Base-by-base conservation (phyloP, 1,140 invertebrate species). In the Megathymus violae region DNA sequence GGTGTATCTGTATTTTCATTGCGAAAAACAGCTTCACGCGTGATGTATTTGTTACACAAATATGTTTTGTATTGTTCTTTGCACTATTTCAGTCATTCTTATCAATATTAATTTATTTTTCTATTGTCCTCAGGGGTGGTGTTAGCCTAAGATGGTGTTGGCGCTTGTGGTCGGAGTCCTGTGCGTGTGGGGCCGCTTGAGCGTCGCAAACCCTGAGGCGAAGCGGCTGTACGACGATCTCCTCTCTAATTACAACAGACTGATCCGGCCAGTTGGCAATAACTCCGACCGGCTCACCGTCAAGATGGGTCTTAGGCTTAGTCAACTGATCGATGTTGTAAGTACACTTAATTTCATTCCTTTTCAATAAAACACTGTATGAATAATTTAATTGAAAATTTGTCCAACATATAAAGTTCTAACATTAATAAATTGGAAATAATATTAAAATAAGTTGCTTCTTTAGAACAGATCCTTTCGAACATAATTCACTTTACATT, bases 261-360 rank as follows among this genome's bases (percentile, higher is more conserved):
- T 99, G 82, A 99, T 99, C 78, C 93, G 98, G 79, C 99, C 99
- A 44, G 98, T 99, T 66, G 96, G 96, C 68, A 98, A 99, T 92
- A 99, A 98, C 92, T 97, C 97, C 56, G 98, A 99, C 91, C 95
- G 96, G 75, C 95, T 99, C 78, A 98, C 97, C 63, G 98, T 99
- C 83, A 98, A 98, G 92, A 96, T 99, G 95, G 98, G 98, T 69
- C 95, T 99, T 54, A 94, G 96, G 82, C 93, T 99, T 56, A 99
- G 98, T 74, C 98, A 99, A 93, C 95, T 99, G 79, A 99, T 99
- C 83, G 98, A 99, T 92, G 97, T 99, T 92, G 98, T 99, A 93
- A 98, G 97, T 96, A 90, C 62, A 52, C 22, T 34, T 46, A 34
- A 25, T 9, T 31, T 31, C 27, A 3, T 31, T 58, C 25, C 16